Evolutionary conservation across 2,113 vertebrate genomes (phyloP).

Genomic region (Nymphicus hollandicus): DNA sequence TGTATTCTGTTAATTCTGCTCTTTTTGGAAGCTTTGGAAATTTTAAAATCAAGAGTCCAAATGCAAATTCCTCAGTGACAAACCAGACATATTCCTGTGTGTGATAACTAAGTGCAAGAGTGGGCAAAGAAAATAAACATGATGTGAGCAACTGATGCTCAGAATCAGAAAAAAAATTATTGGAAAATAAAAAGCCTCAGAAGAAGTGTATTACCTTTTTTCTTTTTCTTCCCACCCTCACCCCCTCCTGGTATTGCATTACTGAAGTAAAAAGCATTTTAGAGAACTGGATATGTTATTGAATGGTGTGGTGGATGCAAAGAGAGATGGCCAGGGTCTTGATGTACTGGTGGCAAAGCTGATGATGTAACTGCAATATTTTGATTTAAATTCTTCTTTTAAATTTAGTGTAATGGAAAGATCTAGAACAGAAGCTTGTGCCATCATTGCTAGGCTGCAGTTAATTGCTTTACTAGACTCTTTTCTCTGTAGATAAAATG

Average conservation of each 20-base stretch:
- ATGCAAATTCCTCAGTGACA: neutral
- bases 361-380: neutral
- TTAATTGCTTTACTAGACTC: neutral
- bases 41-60: neutral
- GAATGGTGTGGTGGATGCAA: neutral
- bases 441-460: neutral
- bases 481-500: neutral
- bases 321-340: neutral
- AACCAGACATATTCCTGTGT: neutral
- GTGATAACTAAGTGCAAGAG: neutral
- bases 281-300: neutral
- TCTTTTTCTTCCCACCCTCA: neutral
- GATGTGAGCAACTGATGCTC: neutral
- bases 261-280: neutral
- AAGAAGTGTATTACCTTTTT: neutral
- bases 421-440: neutral
- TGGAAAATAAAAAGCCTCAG: neutral
- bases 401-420: neutral
- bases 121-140: neutral
- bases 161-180: neutral
- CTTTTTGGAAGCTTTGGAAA: neutral
- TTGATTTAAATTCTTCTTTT: neutral
- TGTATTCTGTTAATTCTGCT: conserved; percentile 27
- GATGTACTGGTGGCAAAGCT: neutral
- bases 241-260: neutral